Evolutionary conservation across 1,140 invertebrate species (phyloP).

Genomic region (Drosophila sturtevanti): DNA sequence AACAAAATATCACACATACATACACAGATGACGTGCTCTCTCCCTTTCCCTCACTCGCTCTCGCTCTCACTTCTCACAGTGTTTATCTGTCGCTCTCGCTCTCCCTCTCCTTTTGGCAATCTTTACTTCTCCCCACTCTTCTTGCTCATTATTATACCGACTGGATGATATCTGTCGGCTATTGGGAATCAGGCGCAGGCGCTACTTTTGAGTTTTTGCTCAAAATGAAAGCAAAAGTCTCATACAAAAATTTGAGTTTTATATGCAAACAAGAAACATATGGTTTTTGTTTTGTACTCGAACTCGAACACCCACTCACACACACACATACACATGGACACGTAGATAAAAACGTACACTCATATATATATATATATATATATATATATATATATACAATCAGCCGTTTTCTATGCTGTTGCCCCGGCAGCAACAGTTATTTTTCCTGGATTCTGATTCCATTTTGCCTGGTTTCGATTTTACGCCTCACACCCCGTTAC

Average conservation of each 20-base stretch:
- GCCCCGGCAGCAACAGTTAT: conserved; percentile 72
- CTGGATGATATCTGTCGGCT: background rate
- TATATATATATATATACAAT: conserved; percentile 34
- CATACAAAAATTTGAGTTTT: conserved; percentile 23
- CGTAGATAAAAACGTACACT: conserved; percentile 7
- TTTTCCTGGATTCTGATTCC: conserved; percentile 52
- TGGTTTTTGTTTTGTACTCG: conserved; percentile 73
- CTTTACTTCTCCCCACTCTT: background rate
- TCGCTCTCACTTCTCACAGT: background rate
- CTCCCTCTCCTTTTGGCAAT: background rate
- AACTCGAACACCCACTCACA: conserved; percentile 10
- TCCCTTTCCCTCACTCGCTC: background rate
- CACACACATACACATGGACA: conserved; percentile 27
- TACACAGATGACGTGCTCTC: background rate
- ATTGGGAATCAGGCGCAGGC: conserved; percentile 47
- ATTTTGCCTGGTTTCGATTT: conserved; percentile 51
- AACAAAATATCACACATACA: conserved; percentile 74
- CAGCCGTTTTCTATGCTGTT: conserved; percentile 42
- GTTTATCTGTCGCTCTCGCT: background rate
- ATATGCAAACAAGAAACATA: conserved; percentile 67
- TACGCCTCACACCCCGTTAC: background rate
- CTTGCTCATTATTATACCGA: background rate
- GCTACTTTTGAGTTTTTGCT: conserved; percentile 50
- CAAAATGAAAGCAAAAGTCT: conserved; percentile 75
- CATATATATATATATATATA: conserved; percentile 17